phyloP scores from a whole-genome alignment of 1,140 invertebrate species.

The Scaptomyza hsui region DNA sequence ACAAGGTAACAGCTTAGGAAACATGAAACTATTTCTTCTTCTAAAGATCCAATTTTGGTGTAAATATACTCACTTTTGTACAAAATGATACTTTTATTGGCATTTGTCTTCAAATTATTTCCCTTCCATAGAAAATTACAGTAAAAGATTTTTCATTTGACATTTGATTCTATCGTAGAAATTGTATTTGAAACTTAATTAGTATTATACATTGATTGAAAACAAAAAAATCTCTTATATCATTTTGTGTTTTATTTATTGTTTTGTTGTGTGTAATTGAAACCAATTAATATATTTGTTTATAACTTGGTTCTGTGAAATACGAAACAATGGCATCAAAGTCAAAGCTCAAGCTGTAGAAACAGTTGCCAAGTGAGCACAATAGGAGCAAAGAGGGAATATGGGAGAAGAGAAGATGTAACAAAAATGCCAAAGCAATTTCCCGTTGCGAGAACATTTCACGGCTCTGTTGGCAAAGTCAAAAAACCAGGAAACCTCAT shows the following conservation, averaged over 20 bases:
- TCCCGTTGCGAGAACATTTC: constrained; percentile 53
- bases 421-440: constrained; percentile 57
- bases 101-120: too few relatives aligned
- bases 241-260: too few relatives aligned
- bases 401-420: background rate
- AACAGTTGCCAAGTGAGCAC: background rate
- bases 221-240: too few relatives aligned
- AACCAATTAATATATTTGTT: constrained; percentile 18
- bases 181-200: too few relatives aligned
- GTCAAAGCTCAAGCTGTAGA: constrained; percentile 37
- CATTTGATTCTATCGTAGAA: too few relatives aligned
- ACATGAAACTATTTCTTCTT: too few relatives aligned
- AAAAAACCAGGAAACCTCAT: constrained; percentile 70
- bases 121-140: too few relatives aligned
- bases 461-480: constrained; percentile 54
- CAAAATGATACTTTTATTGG: too few relatives aligned
- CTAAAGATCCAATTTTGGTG: too few relatives aligned
- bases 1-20: too few relatives aligned
- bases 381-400: background rate
- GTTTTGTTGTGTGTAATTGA: background rate
- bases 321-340: constrained; percentile 39
- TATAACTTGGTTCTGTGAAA: constrained; percentile 4
- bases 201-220: background rate
- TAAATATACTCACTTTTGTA: too few relatives aligned
- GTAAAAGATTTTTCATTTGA: too few relatives aligned